phyloP scores from a whole-genome alignment of 2,113 vertebrate species.

The Calyptommatus sinebrachiatus region DNA sequence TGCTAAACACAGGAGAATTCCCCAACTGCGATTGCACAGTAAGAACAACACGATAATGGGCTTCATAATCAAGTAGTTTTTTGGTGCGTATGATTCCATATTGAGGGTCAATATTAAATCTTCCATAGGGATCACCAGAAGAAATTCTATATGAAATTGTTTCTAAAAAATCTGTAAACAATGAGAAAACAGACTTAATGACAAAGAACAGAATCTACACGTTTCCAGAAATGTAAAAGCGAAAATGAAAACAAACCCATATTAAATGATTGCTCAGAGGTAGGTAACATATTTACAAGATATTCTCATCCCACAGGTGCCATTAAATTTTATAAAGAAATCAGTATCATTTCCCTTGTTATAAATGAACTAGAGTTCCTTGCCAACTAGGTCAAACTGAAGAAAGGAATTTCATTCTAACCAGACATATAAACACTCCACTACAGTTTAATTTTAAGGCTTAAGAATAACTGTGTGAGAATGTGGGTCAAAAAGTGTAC shows the following conservation, averaged over 20 bases:
- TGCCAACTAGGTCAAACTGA: slow-evolving; percentile 22
- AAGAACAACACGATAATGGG: slow-evolving; percentile 74
- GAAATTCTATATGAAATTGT: slow-evolving; percentile 82
- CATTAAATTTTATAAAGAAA: slow-evolving; percentile 31
- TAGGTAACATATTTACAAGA: slow-evolving; percentile 9
- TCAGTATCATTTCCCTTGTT: slow-evolving; percentile 27
- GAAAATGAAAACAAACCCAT: slow-evolving; percentile 24
- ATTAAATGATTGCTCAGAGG: slow-evolving; percentile 13
- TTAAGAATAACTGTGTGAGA: neutral
- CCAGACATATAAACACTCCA: slow-evolving; percentile 2
- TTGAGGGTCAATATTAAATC: slow-evolving; percentile 78
- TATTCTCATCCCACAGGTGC: slow-evolving; percentile 37
- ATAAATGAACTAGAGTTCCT: slow-evolving; percentile 17
- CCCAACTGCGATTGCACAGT: slow-evolving; percentile 79
- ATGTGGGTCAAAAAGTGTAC: neutral
- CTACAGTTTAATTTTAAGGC: neutral
- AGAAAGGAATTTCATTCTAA: slow-evolving; percentile 20
- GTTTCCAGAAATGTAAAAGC: neutral
- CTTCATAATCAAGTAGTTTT: slow-evolving; percentile 81
- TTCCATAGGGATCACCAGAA: slow-evolving; percentile 80
- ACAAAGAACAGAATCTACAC: neutral
- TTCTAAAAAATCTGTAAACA: slow-evolving; percentile 75
- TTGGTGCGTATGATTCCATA: slow-evolving; percentile 80
- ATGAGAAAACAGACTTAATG: neutral
- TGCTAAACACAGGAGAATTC: slow-evolving; percentile 73